Conservation (phyloP, 2,113 vertebrate species). For the Stegastes partitus region DNA sequence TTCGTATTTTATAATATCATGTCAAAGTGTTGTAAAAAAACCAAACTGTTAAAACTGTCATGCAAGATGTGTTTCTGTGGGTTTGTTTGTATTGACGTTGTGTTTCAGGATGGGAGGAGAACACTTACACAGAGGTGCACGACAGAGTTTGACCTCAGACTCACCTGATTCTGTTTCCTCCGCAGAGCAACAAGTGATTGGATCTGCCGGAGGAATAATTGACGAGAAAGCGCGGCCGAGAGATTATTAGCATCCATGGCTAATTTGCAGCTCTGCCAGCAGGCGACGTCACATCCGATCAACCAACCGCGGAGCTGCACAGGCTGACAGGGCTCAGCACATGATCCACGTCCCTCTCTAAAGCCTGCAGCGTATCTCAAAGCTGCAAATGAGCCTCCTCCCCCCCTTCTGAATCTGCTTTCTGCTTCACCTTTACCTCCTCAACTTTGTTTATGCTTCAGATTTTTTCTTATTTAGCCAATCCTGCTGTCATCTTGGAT, state of each 20-base stretch:
- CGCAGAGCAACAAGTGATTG: not conserved
- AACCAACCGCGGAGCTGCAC: slow-evolving; percentile 53
- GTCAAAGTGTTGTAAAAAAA: too few species aligned
- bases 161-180: not conserved
- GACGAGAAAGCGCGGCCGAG: not conserved
- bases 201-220: not conserved
- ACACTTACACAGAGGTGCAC: not conserved
- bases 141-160: not conserved
- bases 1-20: too few species aligned
- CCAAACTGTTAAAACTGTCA: too few species aligned
- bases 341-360: slow-evolving; percentile 45
- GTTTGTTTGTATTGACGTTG: not conserved
- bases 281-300: slow-evolving; percentile 42
- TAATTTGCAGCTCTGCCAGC: not conserved
- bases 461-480: not conserved
- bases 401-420: not conserved
- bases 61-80: too few species aligned
- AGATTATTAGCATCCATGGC: slow-evolving; percentile 23
- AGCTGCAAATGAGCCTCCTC: not conserved
- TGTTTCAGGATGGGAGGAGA: not conserved
- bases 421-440: not conserved
- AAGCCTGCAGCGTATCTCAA: slow-evolving; percentile 14
- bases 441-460: not conserved
- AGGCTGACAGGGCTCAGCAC: slow-evolving; percentile 39
- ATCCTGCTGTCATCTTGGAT: not conserved